These are phyloP conservation scores for Oasisia sp. DNA, from an alignment of 2,888 invertebrate genomes.

Conservation along the genomic window DNA sequence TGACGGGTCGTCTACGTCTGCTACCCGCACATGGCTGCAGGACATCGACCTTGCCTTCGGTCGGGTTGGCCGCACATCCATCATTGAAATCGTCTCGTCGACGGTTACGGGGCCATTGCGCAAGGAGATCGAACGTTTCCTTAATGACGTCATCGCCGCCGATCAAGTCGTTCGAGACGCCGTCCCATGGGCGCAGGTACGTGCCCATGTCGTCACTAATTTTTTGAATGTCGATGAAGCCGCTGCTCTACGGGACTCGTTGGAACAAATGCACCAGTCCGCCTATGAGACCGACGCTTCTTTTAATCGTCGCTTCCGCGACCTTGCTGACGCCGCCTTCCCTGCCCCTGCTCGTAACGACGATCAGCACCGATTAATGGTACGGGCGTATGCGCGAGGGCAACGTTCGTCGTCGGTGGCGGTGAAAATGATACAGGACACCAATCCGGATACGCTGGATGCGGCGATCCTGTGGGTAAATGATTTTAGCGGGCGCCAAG, in stretches of 20 bases:
- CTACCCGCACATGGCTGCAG: not conserved
- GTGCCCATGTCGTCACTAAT: not conserved
- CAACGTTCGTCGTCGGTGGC: not conserved
- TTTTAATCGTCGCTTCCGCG: not conserved
- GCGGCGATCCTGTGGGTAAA: not conserved
- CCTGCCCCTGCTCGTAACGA: not conserved
- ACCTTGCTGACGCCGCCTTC: not conserved
- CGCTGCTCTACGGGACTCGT: not conserved
- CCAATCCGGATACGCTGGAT: not conserved
- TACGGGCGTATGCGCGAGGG: not conserved
- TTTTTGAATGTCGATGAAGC: slow-evolving; percentile 1
- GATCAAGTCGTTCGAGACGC: not conserved
- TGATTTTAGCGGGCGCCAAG: not conserved
- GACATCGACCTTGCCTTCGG: not conserved
- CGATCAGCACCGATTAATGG: not conserved
- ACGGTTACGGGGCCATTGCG: not conserved
- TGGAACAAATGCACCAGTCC: not conserved
- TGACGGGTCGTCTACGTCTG: not conserved
- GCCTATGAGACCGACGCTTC: not conserved
- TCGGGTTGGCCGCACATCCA: not conserved
- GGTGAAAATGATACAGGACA: not conserved
- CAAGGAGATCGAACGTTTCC: not conserved
- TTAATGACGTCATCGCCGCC: not conserved
- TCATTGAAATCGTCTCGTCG: not conserved
- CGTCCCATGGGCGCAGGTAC: slow-evolving; percentile 8